Evolutionary conservation across 2,113 vertebrate species (phyloP), one percentile per base, ranked within the genome.

Genomic region (Euleptes europaea): DNA sequence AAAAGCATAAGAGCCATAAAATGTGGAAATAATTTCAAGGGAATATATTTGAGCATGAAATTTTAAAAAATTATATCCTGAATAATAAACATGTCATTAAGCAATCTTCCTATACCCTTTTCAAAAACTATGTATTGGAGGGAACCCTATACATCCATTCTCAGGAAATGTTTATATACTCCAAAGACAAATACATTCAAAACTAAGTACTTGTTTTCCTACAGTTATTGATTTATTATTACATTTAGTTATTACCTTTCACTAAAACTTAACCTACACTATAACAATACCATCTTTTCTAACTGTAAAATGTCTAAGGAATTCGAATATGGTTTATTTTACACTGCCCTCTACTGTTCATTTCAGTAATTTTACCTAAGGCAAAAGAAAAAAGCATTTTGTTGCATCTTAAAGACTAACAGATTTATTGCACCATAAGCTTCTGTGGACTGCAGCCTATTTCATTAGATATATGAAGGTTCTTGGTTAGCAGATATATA

Each of bases 281-380:
- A n/a, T 47, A 77, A 38, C 38, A 78, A 33, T 35, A 31, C 78
- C 28, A 47, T 23, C 11, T 79, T 78, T 85, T 26, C 49, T 69
- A 71, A 11, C 28, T 70, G 13, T 78, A 71, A 19, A 57, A 23
- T 44, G 71, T 66, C 31, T 12, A 47, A 72, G 2, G n/a, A 47
- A 79, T 65, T 28, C 44, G 49, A 87, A 65, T 47, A 71, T 71
- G 63, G 82, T 78, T 87, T 87, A 82, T 78, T 83, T 87, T 71
- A 71, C 63, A 83, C 66, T 87, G 74, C 80, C 80, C 80, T 82
- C 85, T 87, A 38, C 74, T 78, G 80, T 78, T 42, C 40, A 72
- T n/a, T 71, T 78, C 26, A 63, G 63, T 8, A 81, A 76, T 38
- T 78, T 47, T 54, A 57, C 8, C 40, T 57, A 57, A 33, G 47